Percentiles rank a stretch among this genome's conserved stretches.
Evolutionary conservation across 2,113 vertebrate genomes (phyloP).

Genomic region (Epinephelus cyanopodus): DNA sequence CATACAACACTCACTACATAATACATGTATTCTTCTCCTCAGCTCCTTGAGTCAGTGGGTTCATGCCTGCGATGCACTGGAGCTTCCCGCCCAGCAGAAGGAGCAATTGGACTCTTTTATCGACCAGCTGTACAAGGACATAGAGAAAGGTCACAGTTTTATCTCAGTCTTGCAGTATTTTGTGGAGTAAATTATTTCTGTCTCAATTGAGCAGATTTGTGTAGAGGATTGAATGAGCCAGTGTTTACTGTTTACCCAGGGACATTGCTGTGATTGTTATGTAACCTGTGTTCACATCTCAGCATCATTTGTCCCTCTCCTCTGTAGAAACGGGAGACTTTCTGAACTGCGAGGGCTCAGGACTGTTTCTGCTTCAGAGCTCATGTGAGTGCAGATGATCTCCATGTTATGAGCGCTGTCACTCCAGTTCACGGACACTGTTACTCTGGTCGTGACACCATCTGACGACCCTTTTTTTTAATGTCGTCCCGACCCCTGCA

Average conservation of each 20-base stretch:
- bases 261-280: constrained; percentile 16
- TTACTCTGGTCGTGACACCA: background rate
- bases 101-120: constrained; percentile 95
- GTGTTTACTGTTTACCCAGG: background rate
- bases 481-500: constrained; percentile 61
- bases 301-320: constrained; percentile 34
- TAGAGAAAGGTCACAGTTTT: constrained; percentile 91
- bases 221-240: background rate
- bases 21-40: constrained; percentile 14
- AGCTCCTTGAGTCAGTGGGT: constrained; percentile 99
- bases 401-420: background rate
- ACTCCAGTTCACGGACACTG: constrained; percentile 19
- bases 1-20: too few relatives aligned
- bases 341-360: constrained; percentile 98
- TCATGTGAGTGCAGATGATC: constrained; percentile 89
- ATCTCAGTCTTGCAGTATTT: constrained; percentile 52
- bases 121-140: constrained; percentile 98
- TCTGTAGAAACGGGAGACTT: constrained; percentile 95
- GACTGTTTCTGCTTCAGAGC: constrained; percentile 97
- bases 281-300: constrained; percentile 15
- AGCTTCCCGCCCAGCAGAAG: constrained; percentile 90
- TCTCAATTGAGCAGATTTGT: constrained; percentile 35
- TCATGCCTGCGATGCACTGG: constrained; percentile 92
- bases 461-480: background rate
- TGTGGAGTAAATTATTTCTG: constrained; percentile 17